These are phyloP conservation scores for Mythimna impura DNA, from an alignment of 2,888 invertebrate genomes.

Conservation along the genomic window DNA sequence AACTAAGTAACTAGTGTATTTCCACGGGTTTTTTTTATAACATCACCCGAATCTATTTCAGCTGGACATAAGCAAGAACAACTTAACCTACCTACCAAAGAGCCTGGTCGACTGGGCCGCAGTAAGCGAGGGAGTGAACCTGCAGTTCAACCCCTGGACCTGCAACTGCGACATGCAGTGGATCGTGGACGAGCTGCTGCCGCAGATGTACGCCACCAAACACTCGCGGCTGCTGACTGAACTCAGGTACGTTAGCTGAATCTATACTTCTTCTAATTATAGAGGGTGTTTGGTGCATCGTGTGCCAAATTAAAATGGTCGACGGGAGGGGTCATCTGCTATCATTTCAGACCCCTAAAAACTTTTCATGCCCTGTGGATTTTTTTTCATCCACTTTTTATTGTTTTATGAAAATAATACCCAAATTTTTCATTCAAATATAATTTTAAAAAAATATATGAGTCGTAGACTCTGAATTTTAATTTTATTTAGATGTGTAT, in stretches of 20 bases:
- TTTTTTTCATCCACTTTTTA: too few species aligned
- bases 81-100: conserved; percentile 81
- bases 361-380: too few species aligned
- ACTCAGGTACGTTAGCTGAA: conserved; percentile 80
- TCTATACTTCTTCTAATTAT: too few species aligned
- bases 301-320: too few species aligned
- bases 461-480: too few species aligned
- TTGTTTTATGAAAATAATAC: too few species aligned
- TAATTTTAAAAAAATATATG: too few species aligned
- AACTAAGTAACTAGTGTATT: background rate
- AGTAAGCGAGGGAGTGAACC: conserved; percentile 83
- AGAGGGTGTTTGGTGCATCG: too few species aligned
- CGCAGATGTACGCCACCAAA: conserved; percentile 83
- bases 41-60: conserved; percentile 67
- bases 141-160: conserved; percentile 92
- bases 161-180: conserved; percentile 91
- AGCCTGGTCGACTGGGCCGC: conserved; percentile 81
- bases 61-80: conserved; percentile 91
- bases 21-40: background rate
- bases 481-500: too few species aligned
- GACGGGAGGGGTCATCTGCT: too few species aligned
- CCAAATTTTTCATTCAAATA: too few species aligned
- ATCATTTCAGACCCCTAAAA: too few species aligned
- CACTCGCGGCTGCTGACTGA: conserved; percentile 85
- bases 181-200: conserved; percentile 89